Base-by-base conservation (phyloP, 2,797 vertebrate genomes). In the Sebastes glaucus region DNA sequence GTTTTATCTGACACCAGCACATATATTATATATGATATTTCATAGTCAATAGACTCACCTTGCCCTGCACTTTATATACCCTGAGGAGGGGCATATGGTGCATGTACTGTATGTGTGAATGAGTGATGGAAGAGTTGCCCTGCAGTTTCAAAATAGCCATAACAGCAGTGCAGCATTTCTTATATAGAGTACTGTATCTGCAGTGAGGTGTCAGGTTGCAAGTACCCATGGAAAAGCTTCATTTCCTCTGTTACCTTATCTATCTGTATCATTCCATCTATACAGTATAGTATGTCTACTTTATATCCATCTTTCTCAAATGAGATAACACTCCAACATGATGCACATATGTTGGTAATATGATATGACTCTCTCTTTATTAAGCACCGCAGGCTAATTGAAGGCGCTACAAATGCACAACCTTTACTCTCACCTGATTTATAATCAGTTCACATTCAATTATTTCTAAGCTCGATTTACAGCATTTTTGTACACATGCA, bases 141-240 rank as follows among this genome's bases (percentile, higher is more conserved):
- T 81, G 78, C 79, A 83, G 83, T 80, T 90, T 89, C 53, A 80
- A 83, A 89, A 86, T 53, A 87, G 71, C 73, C 63, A 20, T 46
- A 79, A 77, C 81, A 84, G 89, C 87, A 89, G 70, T 86, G 89
- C 86, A 84, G 71, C 33, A 67, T 85, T 85, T 74, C 35, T 83
- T 56, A 73, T 82, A 60, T 67, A 78, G 66, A 80, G 60, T 16
- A 72, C 20, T 55, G 61, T 73, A 67, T 87, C 83, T 89, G 85
- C 87, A 91, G 80, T 69, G 80, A 85, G 77, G 89, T 89, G 71
- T 93, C 81, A 57, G 75, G 71, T 91, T 92, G 62, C 88, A 81
- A 27, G 30, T 11, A 69, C 59, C 64, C 59, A 59, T 16, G 13
- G 46, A 85, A 77, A 84, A 81, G 52, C 78, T 86, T 52, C 32